phyloP scores from a whole-genome alignment of 23 tunicate species.

The Trididemnum clinides region DNA sequence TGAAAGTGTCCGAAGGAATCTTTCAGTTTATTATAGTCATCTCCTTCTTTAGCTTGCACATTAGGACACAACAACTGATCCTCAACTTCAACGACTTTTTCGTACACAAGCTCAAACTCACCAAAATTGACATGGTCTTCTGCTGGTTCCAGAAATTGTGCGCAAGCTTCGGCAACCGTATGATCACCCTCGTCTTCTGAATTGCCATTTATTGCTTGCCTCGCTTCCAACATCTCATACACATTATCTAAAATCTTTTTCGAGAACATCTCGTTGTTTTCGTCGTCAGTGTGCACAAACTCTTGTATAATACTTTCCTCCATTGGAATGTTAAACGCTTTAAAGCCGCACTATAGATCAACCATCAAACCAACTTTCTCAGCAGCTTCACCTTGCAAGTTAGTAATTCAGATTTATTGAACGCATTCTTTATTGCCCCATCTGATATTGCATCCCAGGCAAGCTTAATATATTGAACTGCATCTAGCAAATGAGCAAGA shows the following conservation, averaged over 20 bases:
- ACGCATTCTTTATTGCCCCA: not conserved
- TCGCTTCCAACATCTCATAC: slow-evolving; percentile 47
- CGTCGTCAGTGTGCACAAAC: slow-evolving; percentile 38
- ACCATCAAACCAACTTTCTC: slow-evolving; percentile 7
- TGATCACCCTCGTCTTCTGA: slow-evolving; percentile 31
- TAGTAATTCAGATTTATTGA: slow-evolving; percentile 23
- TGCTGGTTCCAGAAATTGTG: not conserved
- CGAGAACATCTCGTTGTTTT: slow-evolving; percentile 29
- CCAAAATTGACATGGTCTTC: slow-evolving; percentile 6
- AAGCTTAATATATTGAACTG: slow-evolving; percentile 10
- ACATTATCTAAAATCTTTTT: slow-evolving; percentile 38
- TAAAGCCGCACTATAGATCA: not conserved
- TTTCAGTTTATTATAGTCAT: slow-evolving; percentile 8
- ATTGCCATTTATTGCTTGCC: not conserved
- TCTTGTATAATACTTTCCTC: not conserved
- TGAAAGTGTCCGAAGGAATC: slow-evolving; percentile 10
- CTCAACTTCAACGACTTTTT: slow-evolving; percentile 20
- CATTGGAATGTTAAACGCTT: slow-evolving; percentile 8
- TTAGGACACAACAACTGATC: slow-evolving; percentile 11
- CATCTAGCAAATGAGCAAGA: slow-evolving; percentile 41
- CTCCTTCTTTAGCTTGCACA: slow-evolving; percentile 37
- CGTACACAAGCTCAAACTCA: slow-evolving; percentile 16
- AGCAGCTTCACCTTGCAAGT: slow-evolving; percentile 23
- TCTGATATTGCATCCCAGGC: slow-evolving; percentile 12
- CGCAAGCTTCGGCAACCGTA: not conserved